A percentile compares a stretch with the other conserved stretches of the same genome.
phyloP scores from a whole-genome alignment of 2,797 vertebrate species.

The Girardinus metallicus region DNA sequence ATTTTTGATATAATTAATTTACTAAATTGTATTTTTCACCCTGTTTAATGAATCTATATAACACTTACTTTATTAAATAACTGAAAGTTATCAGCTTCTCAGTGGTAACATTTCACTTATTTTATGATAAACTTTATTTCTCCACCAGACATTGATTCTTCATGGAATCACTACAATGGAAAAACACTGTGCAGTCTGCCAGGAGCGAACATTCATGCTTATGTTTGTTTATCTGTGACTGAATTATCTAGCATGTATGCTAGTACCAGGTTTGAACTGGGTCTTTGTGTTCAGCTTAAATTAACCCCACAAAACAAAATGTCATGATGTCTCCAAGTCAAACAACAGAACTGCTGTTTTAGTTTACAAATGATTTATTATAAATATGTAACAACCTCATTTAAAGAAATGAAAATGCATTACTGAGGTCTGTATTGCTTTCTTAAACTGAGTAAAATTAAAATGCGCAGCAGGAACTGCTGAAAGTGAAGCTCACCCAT shows the following conservation, averaged over 20 bases:
- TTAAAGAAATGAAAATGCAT: not conserved
- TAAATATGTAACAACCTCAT: not conserved
- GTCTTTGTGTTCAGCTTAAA: not conserved
- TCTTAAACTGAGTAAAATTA: not conserved
- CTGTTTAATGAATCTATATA: not conserved
- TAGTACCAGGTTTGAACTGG: not conserved
- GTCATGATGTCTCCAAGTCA: not conserved
- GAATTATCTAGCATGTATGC: not conserved
- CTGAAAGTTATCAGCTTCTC: not conserved
- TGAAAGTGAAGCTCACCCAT: conserved; percentile 52
- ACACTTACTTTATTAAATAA: not conserved
- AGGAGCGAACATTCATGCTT: not conserved
- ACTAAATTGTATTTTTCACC: not conserved
- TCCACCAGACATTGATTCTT: not conserved
- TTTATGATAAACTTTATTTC: not conserved
- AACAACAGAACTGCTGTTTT: not conserved
- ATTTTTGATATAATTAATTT: not conserved
- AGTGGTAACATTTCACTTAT: not conserved
- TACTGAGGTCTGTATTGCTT: not conserved
- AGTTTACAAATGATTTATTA: not conserved
- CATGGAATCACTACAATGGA: not conserved
- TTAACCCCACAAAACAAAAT: not conserved
- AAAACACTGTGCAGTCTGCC: not conserved
- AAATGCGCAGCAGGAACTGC: not conserved
- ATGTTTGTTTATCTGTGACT: not conserved